A percentile compares a stretch with the other conserved stretches of the same genome.
Conservation (phyloP, 2,888 invertebrate genomes). For the Nasonia oneida region DNA sequence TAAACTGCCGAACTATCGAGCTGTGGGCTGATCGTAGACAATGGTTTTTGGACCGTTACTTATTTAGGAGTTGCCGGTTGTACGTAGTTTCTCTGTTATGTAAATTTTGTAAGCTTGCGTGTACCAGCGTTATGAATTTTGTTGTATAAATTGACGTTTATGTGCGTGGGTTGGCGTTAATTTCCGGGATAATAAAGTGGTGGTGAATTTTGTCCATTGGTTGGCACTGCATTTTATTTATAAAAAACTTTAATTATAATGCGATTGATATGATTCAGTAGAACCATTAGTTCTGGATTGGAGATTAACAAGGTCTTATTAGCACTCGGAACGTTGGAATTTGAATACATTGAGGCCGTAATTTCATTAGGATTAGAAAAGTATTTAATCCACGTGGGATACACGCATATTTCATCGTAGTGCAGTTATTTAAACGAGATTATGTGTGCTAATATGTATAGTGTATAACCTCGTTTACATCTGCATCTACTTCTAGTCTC, state of each 20-base stretch:
- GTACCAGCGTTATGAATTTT: not conserved
- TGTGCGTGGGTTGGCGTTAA: not conserved
- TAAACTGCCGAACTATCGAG: not conserved
- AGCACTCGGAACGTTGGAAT: not conserved
- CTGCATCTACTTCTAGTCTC: not conserved
- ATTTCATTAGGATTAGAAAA: slow-evolving; percentile 16
- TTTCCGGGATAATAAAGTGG: not conserved
- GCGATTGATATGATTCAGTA: no score
- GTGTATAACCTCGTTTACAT: slow-evolving; percentile 21
- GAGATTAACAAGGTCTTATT: not conserved
- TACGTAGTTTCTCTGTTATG: not conserved
- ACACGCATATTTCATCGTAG: not conserved
- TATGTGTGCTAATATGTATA: slow-evolving; percentile 7
- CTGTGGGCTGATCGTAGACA: not conserved
- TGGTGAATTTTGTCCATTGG: no score
- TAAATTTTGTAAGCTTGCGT: not conserved
- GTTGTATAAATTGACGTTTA: not conserved
- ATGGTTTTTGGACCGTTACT: not conserved
- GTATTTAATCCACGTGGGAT: slow-evolving; percentile 30
- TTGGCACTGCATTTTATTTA: no score
- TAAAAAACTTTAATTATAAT: no score
- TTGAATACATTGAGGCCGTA: not conserved
- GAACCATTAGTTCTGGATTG: no score
- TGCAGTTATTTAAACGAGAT: slow-evolving; percentile 41
- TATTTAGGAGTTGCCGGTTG: not conserved